A percentile compares a stretch with the other conserved stretches of the same genome.
phyloP scores from a whole-genome alignment of 92 coral and sea anemone species.

The Bergia sp. region DNA sequence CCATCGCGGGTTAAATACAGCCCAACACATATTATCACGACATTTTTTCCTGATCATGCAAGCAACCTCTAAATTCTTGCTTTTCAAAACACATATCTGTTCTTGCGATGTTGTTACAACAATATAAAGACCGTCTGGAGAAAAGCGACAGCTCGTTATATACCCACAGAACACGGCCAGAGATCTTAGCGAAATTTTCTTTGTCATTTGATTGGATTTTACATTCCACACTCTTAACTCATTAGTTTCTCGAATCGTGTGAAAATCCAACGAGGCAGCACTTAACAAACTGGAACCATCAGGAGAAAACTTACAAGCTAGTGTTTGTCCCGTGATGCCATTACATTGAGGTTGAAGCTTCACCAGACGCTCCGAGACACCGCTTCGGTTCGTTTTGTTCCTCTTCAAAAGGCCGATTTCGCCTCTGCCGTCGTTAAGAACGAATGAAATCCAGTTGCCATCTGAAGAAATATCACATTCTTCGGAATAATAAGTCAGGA shows the following conservation, averaged over 20 bases:
- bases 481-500: conserved; percentile 82
- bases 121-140: conserved; percentile 86
- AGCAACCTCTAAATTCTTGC: conserved; percentile 78
- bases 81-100: conserved; percentile 78
- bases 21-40: conserved; percentile 89
- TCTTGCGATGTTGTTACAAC: conserved; percentile 88
- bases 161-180: conserved; percentile 90
- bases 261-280: conserved; percentile 88
- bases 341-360: conserved; percentile 86
- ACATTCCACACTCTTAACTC: conserved; percentile 91
- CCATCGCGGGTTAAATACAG: conserved; percentile 79
- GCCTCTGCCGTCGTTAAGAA: conserved; percentile 79
- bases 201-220: conserved; percentile 76
- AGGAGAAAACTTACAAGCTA: conserved; percentile 86
- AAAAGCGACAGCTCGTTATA: conserved; percentile 87
- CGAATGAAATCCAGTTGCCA: conserved; percentile 81
- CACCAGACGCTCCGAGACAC: conserved; percentile 75
- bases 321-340: conserved; percentile 88
- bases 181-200: conserved; percentile 78
- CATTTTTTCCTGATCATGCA: conserved; percentile 78
- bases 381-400: conserved; percentile 63
- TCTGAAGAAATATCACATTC: conserved; percentile 90
- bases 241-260: conserved; percentile 86
- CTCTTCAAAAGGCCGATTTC: conserved; percentile 83
- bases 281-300: conserved; percentile 74